Evolutionary conservation across 2,113 vertebrate genomes (phyloP).

Genomic region (Gymnorhina tibicen): DNA sequence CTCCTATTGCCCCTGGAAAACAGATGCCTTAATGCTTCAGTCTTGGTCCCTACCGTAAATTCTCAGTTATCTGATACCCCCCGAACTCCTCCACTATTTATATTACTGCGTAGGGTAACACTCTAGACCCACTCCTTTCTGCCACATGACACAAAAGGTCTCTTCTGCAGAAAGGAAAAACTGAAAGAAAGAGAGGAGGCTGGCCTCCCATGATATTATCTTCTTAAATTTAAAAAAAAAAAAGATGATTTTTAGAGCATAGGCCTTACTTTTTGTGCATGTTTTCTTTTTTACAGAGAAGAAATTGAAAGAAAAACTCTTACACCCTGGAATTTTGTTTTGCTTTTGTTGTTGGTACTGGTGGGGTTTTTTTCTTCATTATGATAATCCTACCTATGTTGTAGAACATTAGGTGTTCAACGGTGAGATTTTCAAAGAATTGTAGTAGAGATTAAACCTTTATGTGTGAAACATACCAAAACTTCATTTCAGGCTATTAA

Average conservation of each 20-base stretch:
- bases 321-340: not conserved
- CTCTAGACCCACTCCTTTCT: not conserved
- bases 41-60: not conserved
- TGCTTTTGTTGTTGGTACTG: not conserved
- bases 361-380: not conserved
- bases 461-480: not conserved
- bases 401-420: not conserved
- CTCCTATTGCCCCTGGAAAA: not conserved
- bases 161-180: not conserved
- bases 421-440: not conserved
- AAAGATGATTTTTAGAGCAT: not conserved
- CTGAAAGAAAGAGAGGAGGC: not conserved
- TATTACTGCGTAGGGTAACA: not conserved
- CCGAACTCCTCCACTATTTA: not conserved
- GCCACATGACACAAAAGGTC: not conserved
- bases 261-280: not conserved
- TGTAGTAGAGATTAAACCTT: not conserved
- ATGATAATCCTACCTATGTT: not conserved
- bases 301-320: not conserved
- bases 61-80: not conserved
- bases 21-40: not conserved
- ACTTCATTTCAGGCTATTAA: not conserved
- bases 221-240: not conserved
- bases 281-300: not conserved
- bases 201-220: fast-evolving